A percentile compares a stretch with the other conserved stretches of the same genome.
These are phyloP conservation scores for Drosophila suboccidentalis DNA, from an alignment of 2,888 invertebrate species.

Conservation along the genomic window DNA sequence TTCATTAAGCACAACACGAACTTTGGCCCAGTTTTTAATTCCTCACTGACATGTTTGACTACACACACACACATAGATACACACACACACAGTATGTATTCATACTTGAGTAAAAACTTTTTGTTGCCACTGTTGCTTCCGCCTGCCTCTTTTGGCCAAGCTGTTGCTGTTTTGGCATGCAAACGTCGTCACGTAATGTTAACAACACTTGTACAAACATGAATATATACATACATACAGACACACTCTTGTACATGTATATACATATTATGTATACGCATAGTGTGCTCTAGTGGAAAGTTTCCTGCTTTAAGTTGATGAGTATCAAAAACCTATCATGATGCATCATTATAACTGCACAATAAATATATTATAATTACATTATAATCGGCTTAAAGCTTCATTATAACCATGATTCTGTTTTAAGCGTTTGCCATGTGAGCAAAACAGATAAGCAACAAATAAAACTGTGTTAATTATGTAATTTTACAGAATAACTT, in stretches of 20 bases:
- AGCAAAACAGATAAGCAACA: too few species aligned
- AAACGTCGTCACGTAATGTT: slow-evolving; percentile 64
- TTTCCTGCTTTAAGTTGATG: slow-evolving; percentile 1
- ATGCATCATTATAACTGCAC: slow-evolving; percentile 5
- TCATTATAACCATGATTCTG: background rate
- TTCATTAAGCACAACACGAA: slow-evolving; percentile 50
- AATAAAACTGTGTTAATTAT: too few species aligned
- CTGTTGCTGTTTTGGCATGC: slow-evolving; percentile 57
- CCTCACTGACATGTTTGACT: slow-evolving; percentile 16
- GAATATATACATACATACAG: slow-evolving; percentile 7
- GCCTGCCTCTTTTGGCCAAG: slow-evolving; percentile 44
- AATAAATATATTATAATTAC: background rate
- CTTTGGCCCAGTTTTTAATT: slow-evolving; percentile 48
- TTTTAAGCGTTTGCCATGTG: background rate
- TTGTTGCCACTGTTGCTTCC: slow-evolving; percentile 36
- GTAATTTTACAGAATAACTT: too few species aligned
- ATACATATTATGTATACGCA: slow-evolving; percentile 15
- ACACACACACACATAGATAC: slow-evolving; percentile 2
- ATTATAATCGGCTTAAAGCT: slow-evolving; percentile 12
- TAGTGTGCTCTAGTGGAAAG: slow-evolving; percentile 6
- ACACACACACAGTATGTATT: slow-evolving; percentile 33
- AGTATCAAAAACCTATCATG: slow-evolving; percentile 1
- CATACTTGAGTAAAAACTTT: slow-evolving; percentile 42
- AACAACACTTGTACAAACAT: slow-evolving; percentile 31
- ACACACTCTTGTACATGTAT: slow-evolving; percentile 1